phyloP scores from a whole-genome alignment of 2,113 vertebrate species.

The Elephas maximus region DNA sequence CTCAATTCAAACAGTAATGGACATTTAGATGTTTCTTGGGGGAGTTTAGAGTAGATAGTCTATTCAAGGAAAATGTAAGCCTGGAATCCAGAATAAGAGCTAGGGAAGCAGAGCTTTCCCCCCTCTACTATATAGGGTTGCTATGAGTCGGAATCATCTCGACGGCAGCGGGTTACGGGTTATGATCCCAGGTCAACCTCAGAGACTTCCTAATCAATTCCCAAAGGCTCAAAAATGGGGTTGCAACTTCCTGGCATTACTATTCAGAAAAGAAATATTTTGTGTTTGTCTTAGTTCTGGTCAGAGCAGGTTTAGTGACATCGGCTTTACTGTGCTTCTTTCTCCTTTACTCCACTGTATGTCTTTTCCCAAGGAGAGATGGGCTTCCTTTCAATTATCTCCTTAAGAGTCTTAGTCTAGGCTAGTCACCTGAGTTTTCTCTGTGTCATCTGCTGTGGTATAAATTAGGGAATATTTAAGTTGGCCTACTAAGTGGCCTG shows the following conservation, averaged over 20 bases:
- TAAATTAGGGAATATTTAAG: not conserved
- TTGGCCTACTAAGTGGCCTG: not conserved
- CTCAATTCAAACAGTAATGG: not conserved
- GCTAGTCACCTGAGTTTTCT: not conserved
- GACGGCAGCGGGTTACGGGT: too few species aligned
- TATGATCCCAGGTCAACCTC: not conserved
- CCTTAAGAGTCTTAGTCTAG: not conserved
- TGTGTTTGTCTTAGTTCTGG: slow-evolving; percentile 44
- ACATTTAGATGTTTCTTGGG: not conserved
- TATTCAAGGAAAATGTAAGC: not conserved
- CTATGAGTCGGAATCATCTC: too few species aligned
- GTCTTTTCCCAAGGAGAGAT: slow-evolving; percentile 13
- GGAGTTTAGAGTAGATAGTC: not conserved
- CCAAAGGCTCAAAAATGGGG: not conserved
- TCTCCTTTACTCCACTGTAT: not conserved
- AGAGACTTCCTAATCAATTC: slow-evolving; percentile 17
- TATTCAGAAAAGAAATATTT: not conserved
- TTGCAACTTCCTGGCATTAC: not conserved
- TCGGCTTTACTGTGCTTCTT: not conserved
- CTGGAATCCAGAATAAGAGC: not conserved
- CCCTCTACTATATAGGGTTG: not conserved
- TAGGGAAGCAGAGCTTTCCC: not conserved
- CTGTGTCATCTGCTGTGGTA: not conserved
- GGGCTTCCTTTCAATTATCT: not conserved
- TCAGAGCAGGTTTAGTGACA: slow-evolving; percentile 10